Base-by-base conservation (phyloP, 2,797 vertebrate genomes). In the Lepilemur ruficaudatus region DNA sequence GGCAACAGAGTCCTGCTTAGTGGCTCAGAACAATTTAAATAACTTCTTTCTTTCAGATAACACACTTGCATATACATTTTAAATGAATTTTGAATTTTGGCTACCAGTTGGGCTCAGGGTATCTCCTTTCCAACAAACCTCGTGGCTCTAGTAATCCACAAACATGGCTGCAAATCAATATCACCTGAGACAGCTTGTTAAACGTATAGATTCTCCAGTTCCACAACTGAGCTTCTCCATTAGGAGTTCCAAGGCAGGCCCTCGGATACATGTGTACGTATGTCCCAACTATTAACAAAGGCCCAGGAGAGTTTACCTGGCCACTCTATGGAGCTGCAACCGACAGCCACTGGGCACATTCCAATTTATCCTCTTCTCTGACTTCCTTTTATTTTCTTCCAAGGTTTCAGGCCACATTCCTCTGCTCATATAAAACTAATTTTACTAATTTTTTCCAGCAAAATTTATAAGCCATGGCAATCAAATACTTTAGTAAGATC, bases 361-460 rank as follows among this genome's bases (percentile, higher is more conserved):
- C 28, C 30, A 69, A 38, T 41, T 50, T 63, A 80, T 73, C 25
- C 41, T 55, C 11, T 38, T 43, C 25, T 78, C 12, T 72, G 30
- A 88, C 17, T 81, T 73, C 43, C 25, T 93, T 93, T 91, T 57
- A 73, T 89, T 72, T 92, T 90, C 14, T 89, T 75, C 30, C 23
- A 89, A 57, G 28, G 10, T 72, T 89, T 97, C 32, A 83, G 52
- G 30, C 79, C 65, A 89, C 5, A 1, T 63, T 87, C 41, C 1
- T 80, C 48, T 78, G 59, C 30, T 88, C 17, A 65, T 81, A 63
- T 46, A 86, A 96, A 96, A 85, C 57, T 69, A 96, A 88, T 96
- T 96, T 84, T 84, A 63, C 78, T 93, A 89, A 79, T 94, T 94
- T 90, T 89, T 93, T 65, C 87, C 30, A 73, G 52, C 85, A 95